phyloP scores from a whole-genome alignment of 2,888 invertebrate genomes.

The Chalcosyrphus nemorum region DNA sequence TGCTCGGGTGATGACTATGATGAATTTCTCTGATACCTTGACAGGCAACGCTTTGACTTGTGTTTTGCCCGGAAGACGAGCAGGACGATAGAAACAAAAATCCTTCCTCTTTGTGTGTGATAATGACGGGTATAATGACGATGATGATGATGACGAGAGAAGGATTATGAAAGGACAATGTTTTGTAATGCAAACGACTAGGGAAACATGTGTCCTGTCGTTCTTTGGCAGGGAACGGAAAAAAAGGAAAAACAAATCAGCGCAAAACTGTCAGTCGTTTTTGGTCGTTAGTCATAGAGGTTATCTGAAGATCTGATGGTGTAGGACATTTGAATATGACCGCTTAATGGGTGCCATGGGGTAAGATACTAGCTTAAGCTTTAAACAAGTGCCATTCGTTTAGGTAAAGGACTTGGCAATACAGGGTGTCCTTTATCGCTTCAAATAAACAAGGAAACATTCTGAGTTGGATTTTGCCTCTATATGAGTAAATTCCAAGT shows the following conservation, averaged over 20 bases:
- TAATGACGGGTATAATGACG: slow-evolving; percentile 49
- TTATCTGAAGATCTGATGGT: slow-evolving; percentile 8
- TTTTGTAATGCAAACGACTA: slow-evolving; percentile 12
- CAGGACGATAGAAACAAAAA: slow-evolving; percentile 1
- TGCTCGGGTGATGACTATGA: slow-evolving; percentile 43
- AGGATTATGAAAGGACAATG: slow-evolving; percentile 4
- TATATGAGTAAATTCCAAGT: no score
- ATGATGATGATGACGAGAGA: slow-evolving; percentile 47
- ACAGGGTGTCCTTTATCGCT: no score
- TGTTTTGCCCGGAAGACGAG: background rate
- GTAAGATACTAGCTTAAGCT: no score
- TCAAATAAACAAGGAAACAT: no score
- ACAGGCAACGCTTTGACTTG: slow-evolving; percentile 19
- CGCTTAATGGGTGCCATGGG: slow-evolving; percentile 14
- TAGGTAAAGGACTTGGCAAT: no score
- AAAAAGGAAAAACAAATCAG: background rate
- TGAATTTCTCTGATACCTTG: slow-evolving; percentile 46
- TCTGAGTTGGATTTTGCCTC: no score
- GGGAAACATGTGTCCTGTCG: background rate
- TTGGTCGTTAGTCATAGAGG: slow-evolving; percentile 35
- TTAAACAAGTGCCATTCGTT: no score
- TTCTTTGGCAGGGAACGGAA: background rate
- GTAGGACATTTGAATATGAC: slow-evolving; percentile 35
- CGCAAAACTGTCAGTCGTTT: slow-evolving; percentile 6
- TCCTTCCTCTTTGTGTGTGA: slow-evolving; percentile 16